phyloP scores from a whole-genome alignment of 2,797 vertebrate species.

The Acanthurus leucopareius region DNA sequence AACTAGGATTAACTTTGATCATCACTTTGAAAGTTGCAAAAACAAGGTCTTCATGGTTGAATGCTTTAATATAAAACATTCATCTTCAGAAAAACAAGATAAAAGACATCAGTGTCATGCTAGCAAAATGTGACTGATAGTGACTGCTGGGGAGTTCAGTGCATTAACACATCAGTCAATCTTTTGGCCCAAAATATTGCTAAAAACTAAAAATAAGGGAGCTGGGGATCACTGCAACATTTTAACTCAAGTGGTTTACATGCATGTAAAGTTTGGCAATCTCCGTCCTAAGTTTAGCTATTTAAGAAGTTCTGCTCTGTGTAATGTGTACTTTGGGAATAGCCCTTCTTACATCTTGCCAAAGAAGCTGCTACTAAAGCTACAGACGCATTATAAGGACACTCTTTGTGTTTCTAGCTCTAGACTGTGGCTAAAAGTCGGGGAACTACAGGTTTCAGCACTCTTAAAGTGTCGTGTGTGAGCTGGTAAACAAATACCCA shows the following conservation, averaged over 20 bases:
- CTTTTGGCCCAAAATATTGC: background rate
- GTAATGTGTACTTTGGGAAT: conserved; percentile 19
- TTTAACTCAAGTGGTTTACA: background rate
- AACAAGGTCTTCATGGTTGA: background rate
- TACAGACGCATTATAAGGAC: conserved; percentile 16
- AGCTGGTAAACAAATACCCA: conserved; percentile 15
- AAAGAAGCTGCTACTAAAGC: conserved; percentile 23
- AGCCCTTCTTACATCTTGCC: conserved; percentile 29
- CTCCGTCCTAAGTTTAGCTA: background rate
- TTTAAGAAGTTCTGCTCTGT: background rate
- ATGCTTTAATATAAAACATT: background rate
- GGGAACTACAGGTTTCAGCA: background rate
- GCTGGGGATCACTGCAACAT: background rate
- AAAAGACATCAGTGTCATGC: background rate
- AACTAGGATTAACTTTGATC: background rate
- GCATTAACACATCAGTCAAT: background rate
- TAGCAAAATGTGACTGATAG: background rate
- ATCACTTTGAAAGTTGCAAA: background rate
- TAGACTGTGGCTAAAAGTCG: conserved; percentile 1
- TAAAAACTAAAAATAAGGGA: background rate
- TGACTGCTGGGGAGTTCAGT: background rate
- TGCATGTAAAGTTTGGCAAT: background rate
- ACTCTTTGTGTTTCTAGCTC: conserved; percentile 33
- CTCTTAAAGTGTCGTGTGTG: conserved; percentile 7
- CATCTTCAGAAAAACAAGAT: background rate